These are phyloP conservation scores for Cataglyphis livida DNA, from an alignment of 2,888 invertebrate species.

Conservation along the genomic window DNA sequence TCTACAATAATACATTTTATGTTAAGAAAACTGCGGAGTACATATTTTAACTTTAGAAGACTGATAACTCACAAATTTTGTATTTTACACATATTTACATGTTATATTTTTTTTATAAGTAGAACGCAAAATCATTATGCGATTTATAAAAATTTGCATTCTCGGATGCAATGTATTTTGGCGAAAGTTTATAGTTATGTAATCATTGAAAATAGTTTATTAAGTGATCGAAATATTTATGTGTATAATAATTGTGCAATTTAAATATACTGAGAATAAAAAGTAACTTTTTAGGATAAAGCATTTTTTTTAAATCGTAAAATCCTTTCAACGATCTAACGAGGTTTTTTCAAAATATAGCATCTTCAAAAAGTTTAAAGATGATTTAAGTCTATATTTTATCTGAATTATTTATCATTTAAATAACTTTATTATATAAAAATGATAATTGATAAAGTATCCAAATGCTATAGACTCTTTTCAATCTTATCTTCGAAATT, in stretches of 20 bases:
- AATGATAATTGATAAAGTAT: background rate
- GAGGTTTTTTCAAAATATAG: background rate
- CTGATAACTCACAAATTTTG: too few relatives aligned
- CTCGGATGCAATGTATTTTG: too few relatives aligned
- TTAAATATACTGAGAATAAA: too few relatives aligned
- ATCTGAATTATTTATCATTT: background rate
- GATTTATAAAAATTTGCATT: background rate
- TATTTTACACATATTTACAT: background rate
- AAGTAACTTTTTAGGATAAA: too few relatives aligned
- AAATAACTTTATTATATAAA: background rate
- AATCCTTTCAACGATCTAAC: too few relatives aligned
- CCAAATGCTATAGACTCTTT: background rate
- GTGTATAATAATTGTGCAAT: too few relatives aligned
- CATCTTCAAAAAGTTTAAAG: constrained; percentile 5
- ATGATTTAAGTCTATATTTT: background rate
- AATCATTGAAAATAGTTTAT: too few relatives aligned
- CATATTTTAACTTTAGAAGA: background rate
- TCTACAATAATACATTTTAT: background rate
- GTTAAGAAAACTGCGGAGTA: background rate
- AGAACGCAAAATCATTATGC: background rate
- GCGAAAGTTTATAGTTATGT: too few relatives aligned
- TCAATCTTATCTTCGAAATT: background rate
- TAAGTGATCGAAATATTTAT: too few relatives aligned
- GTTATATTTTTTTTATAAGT: background rate
- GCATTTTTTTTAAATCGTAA: too few relatives aligned